Evolutionary conservation across 1,140 invertebrate species (phyloP), one percentile per base, ranked within the genome.

Genomic region (Heterodera carotae): DNA sequence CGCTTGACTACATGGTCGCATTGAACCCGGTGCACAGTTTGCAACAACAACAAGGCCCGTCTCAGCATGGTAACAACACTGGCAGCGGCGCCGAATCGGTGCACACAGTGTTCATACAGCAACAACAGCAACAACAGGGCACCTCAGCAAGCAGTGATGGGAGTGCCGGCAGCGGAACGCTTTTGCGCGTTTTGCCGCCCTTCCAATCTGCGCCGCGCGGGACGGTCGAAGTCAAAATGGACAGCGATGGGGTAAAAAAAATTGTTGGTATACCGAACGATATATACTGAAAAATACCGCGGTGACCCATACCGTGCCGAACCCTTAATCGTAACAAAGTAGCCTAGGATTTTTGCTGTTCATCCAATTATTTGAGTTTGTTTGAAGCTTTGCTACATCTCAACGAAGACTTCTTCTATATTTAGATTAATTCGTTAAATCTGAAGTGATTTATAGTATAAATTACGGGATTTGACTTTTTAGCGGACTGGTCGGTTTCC

Each of bases 1-100:
- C 62, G 12, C 62, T 66, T 29, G 62, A 66, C 62, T 66, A 66
- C 62, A 66, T 66, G 62, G 62, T 66, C 10, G 62, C 62, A n/a
- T 22, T 66, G 62, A 66, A 66, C 22, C 62, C 62, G 10, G 29
- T 34, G 29, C 62, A 66, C 62, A 31, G 8, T 29, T 12, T 66
- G 25, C 62, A 66, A 31, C 60, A 62, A 22, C 60, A 62, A 66
- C 62, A 56, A 56, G 15, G 4, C 4, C 25, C 8, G 29, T 31
- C 25, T 29, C 62, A 29, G 12, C 62, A 31, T 29, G 62, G 15
- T 27, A 31, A 66, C 62, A 66, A 31, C 62, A 66, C 10, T 10
- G 62, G 27, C 29, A 34, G n/a, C 12, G n/a, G n/a, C n/a, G 7
- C 29, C 1, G 3, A 18, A 7, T 31, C 60, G 8, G n/a, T 31